Percentiles rank a stretch among this genome's conserved stretches.
These are phyloP conservation scores for Aphelenchoides avenae DNA, from an alignment of 1,140 invertebrate genomes.

Conservation along the genomic window DNA sequence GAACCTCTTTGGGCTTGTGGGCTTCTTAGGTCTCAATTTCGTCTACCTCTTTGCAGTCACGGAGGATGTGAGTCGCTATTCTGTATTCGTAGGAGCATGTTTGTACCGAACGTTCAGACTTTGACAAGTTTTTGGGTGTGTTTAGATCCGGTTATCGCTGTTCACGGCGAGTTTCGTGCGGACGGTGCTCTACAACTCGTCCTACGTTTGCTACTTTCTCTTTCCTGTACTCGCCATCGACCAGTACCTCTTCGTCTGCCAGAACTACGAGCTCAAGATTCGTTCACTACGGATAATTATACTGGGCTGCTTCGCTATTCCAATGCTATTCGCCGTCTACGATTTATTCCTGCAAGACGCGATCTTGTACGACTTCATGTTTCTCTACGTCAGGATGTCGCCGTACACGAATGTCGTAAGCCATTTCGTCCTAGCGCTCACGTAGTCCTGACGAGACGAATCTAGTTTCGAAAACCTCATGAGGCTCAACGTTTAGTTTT, in stretches of 20 bases:
- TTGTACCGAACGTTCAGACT: too few species aligned
- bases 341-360: constrained; percentile 48
- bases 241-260: constrained; percentile 49
- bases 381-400: constrained; percentile 45
- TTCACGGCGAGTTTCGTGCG: constrained; percentile 45
- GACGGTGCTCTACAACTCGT: constrained; percentile 48
- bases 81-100: too few species aligned
- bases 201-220: constrained; percentile 51
- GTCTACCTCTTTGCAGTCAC: constrained; percentile 43
- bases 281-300: constrained; percentile 34
- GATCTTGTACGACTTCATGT: constrained; percentile 50
- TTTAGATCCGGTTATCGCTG: constrained; percentile 38
- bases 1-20: constrained; percentile 47
- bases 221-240: constrained; percentile 52
- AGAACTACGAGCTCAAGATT: constrained; percentile 43
- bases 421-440: constrained; percentile 1
- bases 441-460: too few species aligned
- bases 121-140: too few species aligned
- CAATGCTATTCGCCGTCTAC: constrained; percentile 50
- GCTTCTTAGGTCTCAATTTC: constrained; percentile 47
- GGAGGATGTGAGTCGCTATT: constrained; percentile 46
- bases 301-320: constrained; percentile 42
- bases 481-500: constrained; percentile 45
- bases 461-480: too few species aligned
- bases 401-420: constrained; percentile 48